phyloP scores from a whole-genome alignment of 1,140 invertebrate genomes.

The Melitaea cinxia region DNA sequence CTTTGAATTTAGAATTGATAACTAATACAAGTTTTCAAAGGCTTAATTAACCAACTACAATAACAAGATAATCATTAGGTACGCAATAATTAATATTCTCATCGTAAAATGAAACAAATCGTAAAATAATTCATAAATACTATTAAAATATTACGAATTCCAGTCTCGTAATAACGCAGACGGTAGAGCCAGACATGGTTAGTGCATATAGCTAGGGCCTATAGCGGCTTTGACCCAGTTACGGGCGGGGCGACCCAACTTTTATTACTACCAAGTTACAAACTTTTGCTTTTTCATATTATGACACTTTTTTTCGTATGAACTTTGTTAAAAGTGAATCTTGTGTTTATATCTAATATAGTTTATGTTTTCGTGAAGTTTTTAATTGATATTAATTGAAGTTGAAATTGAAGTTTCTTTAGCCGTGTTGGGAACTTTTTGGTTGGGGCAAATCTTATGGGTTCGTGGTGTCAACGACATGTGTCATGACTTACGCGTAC shows the following conservation, averaged over 20 bases:
- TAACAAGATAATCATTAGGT: not conserved
- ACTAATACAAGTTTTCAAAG: too few species aligned
- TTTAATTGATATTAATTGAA: too few species aligned
- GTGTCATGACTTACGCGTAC: too few species aligned
- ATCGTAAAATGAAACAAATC: not conserved
- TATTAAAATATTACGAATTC: slow-evolving; percentile 50
- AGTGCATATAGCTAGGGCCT: slow-evolving; percentile 19
- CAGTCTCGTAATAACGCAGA: slow-evolving; percentile 40
- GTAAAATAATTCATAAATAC: slow-evolving; percentile 10
- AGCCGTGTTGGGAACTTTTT: too few species aligned
- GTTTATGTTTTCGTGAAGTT: not conserved
- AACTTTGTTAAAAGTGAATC: slow-evolving; percentile 14
- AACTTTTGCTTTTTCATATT: slow-evolving; percentile 47
- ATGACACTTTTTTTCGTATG: slow-evolving; percentile 21
- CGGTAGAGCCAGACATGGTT: slow-evolving; percentile 36
- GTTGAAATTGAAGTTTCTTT: too few species aligned
- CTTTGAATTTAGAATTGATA: too few species aligned
- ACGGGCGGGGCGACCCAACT: slow-evolving; percentile 49
- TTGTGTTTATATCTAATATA: not conserved
- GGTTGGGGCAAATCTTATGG: too few species aligned
- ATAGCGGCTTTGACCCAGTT: slow-evolving; percentile 69
- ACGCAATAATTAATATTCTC: not conserved
- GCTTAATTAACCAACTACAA: not conserved
- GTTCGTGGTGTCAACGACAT: too few species aligned
- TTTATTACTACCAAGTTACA: slow-evolving; percentile 46